Evolutionary conservation across 2,113 vertebrate genomes (phyloP), one percentile per base, ranked within the genome.

Genomic region (Ascaphus truei): DNA sequence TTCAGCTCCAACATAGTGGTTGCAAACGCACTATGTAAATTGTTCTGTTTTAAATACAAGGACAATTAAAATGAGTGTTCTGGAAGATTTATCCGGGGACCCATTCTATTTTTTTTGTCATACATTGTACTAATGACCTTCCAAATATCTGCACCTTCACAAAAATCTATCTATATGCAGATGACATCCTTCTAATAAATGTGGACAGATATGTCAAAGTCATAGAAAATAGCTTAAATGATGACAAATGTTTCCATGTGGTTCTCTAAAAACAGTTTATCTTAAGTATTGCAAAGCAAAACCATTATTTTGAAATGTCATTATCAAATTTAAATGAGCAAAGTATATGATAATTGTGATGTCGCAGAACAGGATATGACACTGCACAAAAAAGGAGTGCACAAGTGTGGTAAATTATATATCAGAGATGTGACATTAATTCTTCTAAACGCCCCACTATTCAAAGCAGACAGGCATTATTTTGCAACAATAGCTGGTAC

Each of bases 201-300:
- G 67, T 71, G 67, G 67, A 71, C 67, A 71, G 67, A 71, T 71
- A 71, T 71, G 67, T 71, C 67, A 71, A 71, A 71, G 67, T 71
- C 48, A 43, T 61, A 71, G 67, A 71, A 71, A 71, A 71, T 71
- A 71, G 67, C 67, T 71, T 71, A 71, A 71, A 71, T 71, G 67
- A 71, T 71, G 67, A 71, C 67, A 71, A 71, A 71, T 71, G 67
- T 71, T 71, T 71, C 67, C 67, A 71, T 71, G 67, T 71, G 67
- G 56, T 50, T 71, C 47, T 71, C 67, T 71, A 71, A 71, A 69
- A 71, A 71, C 67, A 71, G 67, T 71, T 71, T 71, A 71, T 71
- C 67, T 71, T 71, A 71, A 71, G 67, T 71, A 57, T 71, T 71
- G 67, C 56, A 71, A 71, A 71, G 67, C 67, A 71, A 71, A 71